phyloP scores from a whole-genome alignment of 2,797 vertebrate species.

The Eulemur albifrons region DNA sequence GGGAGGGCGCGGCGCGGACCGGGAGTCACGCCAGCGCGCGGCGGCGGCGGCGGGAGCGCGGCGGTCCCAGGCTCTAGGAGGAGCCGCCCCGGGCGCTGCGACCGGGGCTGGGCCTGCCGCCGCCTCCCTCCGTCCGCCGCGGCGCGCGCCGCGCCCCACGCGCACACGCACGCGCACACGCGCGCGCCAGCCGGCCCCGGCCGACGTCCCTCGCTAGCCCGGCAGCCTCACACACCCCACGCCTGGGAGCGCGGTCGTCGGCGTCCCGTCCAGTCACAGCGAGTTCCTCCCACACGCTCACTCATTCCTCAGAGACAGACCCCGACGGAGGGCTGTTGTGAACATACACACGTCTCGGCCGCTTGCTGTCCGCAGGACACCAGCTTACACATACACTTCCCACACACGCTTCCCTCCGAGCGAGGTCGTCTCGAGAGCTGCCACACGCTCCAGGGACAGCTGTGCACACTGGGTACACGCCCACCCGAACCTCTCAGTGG shows the following conservation, averaged over 20 bases:
- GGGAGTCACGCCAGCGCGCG: neutral
- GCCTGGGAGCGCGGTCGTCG: neutral
- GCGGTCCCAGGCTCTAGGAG: slow-evolving; percentile 3
- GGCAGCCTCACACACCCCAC: neutral
- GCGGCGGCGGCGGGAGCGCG: slow-evolving; percentile 45
- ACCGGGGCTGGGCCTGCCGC: slow-evolving; percentile 61
- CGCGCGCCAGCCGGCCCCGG: neutral
- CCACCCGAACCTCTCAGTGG: neutral
- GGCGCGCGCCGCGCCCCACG: slow-evolving; percentile 47
- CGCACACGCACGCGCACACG: slow-evolving; percentile 27
- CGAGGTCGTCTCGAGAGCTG: neutral
- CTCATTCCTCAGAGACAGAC: neutral
- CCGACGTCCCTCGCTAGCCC: neutral
- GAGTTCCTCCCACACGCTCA: neutral
- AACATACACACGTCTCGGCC: neutral
- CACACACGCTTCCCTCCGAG: neutral
- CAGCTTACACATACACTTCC: neutral
- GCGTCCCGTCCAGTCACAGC: rapidly evolving
- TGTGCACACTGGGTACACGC: neutral
- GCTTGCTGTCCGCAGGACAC: neutral
- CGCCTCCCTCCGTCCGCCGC: neutral
- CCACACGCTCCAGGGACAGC: neutral
- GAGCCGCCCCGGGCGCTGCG: slow-evolving; percentile 69
- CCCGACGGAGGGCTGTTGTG: neutral
- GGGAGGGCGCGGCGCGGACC: slow-evolving; percentile 7